These are phyloP conservation scores for Muscicapa striata DNA, from an alignment of 2,797 vertebrate genomes.

Conservation along the genomic window DNA sequence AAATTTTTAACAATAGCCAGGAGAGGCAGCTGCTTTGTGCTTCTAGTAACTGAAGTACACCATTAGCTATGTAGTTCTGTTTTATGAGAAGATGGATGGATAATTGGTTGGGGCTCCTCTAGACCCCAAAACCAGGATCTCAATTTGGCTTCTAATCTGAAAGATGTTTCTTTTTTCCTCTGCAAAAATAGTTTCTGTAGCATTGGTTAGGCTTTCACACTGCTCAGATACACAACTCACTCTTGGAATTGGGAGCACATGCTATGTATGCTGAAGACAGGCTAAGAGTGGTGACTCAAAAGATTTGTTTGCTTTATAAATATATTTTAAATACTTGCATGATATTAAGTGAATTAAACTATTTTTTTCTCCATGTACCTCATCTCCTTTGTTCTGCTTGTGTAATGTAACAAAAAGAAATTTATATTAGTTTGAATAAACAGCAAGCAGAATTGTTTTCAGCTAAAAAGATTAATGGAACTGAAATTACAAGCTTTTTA, in stretches of 20 bases:
- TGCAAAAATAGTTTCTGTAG: not conserved
- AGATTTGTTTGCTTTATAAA: not conserved
- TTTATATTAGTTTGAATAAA: conserved; percentile 18
- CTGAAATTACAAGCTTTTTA: conserved; percentile 14
- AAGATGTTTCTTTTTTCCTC: not conserved
- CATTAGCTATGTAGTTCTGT: not conserved
- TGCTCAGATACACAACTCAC: not conserved
- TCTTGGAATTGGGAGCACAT: not conserved
- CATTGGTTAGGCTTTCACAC: not conserved
- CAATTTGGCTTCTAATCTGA: not conserved
- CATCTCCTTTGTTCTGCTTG: not conserved
- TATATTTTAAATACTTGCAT: not conserved
- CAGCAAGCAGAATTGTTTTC: conserved; percentile 5
- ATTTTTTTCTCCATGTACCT: not conserved
- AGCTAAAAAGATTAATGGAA: not conserved
- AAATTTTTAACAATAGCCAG: not conserved
- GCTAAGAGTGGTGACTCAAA: not conserved
- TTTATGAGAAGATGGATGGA: not conserved
- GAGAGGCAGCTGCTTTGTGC: not conserved
- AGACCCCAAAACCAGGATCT: not conserved
- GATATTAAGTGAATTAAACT: not conserved
- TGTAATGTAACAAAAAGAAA: not conserved
- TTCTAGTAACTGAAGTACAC: not conserved
- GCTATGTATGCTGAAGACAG: not conserved
- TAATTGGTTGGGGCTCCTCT: not conserved